Conservation (phyloP, 2,113 vertebrate species). For the Python bivittatus region DNA sequence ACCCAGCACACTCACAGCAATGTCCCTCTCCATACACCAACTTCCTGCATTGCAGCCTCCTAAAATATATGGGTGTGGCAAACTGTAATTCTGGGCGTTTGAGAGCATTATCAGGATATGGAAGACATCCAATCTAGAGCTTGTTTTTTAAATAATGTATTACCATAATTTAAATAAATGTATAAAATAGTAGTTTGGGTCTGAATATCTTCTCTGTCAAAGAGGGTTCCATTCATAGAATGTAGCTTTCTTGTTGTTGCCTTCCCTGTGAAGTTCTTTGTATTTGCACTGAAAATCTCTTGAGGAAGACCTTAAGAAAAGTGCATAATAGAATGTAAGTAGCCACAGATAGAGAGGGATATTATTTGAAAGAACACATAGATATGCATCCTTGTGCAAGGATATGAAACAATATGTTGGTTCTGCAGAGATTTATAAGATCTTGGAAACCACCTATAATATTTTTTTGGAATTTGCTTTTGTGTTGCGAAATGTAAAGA, state of each 20-base stretch:
- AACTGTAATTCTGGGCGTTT: not conserved
- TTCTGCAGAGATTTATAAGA: not conserved
- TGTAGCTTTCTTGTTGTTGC: not conserved
- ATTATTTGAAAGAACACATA: not conserved
- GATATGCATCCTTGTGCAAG: not conserved
- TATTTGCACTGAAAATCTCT: not conserved
- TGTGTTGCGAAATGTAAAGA: not conserved
- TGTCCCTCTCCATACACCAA: not conserved
- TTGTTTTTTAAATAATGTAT: not conserved
- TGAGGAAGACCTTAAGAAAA: not conserved
- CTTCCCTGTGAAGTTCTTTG: not conserved
- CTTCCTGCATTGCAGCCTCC: not conserved
- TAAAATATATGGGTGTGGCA: not conserved
- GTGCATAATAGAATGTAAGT: not conserved
- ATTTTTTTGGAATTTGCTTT: not conserved
- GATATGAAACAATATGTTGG: not conserved
- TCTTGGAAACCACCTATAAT: not conserved
- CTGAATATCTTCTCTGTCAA: not conserved
- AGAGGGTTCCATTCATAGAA: not conserved
- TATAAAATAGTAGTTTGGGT: not conserved
- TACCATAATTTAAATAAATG: not conserved
- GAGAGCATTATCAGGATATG: not conserved
- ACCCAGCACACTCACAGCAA: not conserved
- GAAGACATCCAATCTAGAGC: not conserved
- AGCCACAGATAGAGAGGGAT: not conserved